Percentiles rank a stretch among this genome's conserved stretches.
Conservation (phyloP, 2,888 invertebrate species). For the Aspidiotus destructor region DNA sequence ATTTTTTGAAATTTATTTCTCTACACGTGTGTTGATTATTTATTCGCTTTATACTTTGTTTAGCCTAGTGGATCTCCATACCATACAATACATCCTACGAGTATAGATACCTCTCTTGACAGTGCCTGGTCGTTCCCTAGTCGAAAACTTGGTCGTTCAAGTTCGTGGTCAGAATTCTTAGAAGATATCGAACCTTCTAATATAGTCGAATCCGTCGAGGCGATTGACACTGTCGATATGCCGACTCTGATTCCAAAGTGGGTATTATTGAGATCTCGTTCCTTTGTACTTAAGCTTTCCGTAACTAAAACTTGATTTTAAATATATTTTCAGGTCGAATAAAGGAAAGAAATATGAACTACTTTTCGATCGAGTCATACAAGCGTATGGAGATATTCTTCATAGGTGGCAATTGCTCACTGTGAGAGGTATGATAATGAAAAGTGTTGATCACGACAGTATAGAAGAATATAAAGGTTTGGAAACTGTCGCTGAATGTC, state of each 20-base stretch:
- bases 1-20: neutral
- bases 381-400: conserved; percentile 78
- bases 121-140: conserved; percentile 61
- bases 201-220: conserved; percentile 37
- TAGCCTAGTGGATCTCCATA: conserved; percentile 76
- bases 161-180: conserved; percentile 77
- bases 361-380: conserved; percentile 52
- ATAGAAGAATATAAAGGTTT: conserved; percentile 51
- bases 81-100: conserved; percentile 66
- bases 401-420: conserved; percentile 74
- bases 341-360: conserved; percentile 8
- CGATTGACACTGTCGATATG: conserved; percentile 22
- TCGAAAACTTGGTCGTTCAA: conserved; percentile 63
- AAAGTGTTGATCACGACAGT: conserved; percentile 27
- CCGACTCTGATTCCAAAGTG: neutral
- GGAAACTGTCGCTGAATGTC: conserved; percentile 64
- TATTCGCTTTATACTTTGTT: conserved; percentile 36
- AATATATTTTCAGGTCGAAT: neutral
- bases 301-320: no score
- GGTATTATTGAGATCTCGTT: neutral
- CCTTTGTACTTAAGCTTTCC: neutral
- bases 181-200: conserved; percentile 53
- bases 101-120: conserved; percentile 63
- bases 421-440: conserved; percentile 54
- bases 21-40: neutral